phyloP scores from a whole-genome alignment of 2,888 invertebrate species.

The Lampropteryx suffumata region DNA sequence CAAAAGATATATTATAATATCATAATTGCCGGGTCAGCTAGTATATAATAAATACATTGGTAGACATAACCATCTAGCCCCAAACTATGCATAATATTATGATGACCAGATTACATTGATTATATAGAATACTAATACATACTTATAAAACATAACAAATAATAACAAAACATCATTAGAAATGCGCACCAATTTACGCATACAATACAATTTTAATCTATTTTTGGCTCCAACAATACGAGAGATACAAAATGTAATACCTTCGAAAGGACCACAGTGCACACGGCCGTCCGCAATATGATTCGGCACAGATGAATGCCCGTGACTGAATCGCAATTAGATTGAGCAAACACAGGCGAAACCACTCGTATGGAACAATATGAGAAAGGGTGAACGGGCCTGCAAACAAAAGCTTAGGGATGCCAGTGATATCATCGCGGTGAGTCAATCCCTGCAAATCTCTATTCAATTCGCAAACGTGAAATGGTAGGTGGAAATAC shows the following conservation, averaged over 20 bases:
- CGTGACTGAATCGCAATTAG: slow-evolving; percentile 76
- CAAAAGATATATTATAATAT: no score
- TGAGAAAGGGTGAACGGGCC: slow-evolving; percentile 66
- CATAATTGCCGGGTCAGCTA: no score
- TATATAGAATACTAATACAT: no score
- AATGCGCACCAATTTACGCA: neutral
- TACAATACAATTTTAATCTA: slow-evolving; percentile 3
- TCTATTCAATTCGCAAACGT: slow-evolving; percentile 17
- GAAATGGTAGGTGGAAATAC: neutral
- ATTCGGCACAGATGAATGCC: slow-evolving; percentile 71
- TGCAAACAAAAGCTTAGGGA: slow-evolving; percentile 63
- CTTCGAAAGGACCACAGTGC: slow-evolving; percentile 39
- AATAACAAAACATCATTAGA: no score
- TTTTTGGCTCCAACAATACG: slow-evolving; percentile 1
- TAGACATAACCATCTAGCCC: no score
- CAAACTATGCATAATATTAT: no score
- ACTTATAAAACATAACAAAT: no score
- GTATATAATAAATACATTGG: no score
- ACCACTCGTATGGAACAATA: slow-evolving; percentile 74
- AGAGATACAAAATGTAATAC: slow-evolving; percentile 37
- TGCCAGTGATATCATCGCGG: slow-evolving; percentile 24
- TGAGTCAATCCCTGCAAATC: slow-evolving; percentile 13
- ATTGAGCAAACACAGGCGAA: slow-evolving; percentile 73
- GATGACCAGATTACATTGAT: no score
- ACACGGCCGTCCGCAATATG: slow-evolving; percentile 54